These are phyloP conservation scores for Choloepus didactylus DNA, from an alignment of 2,797 vertebrate species.

Conservation along the genomic window DNA sequence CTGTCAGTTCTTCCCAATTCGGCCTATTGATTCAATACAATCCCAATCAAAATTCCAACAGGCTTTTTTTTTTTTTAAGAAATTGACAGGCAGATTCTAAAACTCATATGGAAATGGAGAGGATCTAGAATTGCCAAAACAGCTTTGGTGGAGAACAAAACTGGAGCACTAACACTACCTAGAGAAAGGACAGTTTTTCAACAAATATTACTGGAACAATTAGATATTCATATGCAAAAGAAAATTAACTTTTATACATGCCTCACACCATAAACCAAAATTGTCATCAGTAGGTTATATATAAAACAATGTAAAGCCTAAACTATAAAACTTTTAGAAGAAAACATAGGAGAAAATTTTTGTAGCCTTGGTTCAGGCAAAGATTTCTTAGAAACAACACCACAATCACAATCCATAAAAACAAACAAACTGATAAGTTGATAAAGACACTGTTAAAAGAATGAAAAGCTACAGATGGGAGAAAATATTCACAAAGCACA, in stretches of 20 bases:
- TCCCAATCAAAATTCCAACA: not conserved
- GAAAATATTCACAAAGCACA: slow-evolving; percentile 16
- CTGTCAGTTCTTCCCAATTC: not conserved
- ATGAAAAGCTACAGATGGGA: not conserved
- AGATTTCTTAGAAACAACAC: not conserved
- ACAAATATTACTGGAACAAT: not conserved
- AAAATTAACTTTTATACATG: not conserved
- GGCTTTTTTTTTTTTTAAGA: slow-evolving; percentile 10
- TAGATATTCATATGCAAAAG: not conserved
- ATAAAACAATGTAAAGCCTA: not conserved
- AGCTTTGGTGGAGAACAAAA: not conserved
- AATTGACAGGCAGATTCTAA: not conserved
- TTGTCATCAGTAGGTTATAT: not conserved
- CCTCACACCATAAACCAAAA: not conserved
- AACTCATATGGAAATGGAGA: not conserved
- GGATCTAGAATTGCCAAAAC: not conserved
- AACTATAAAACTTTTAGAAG: not conserved
- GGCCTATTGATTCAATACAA: not conserved
- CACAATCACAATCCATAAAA: not conserved
- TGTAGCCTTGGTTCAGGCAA: not conserved
- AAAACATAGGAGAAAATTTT: not conserved
- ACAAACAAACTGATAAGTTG: not conserved
- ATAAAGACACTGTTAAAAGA: not conserved
- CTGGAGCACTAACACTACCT: not conserved
- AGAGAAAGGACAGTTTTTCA: not conserved